phyloP scores from a whole-genome alignment of 2,888 invertebrate genomes.

The Drosophila mayaguana region DNA sequence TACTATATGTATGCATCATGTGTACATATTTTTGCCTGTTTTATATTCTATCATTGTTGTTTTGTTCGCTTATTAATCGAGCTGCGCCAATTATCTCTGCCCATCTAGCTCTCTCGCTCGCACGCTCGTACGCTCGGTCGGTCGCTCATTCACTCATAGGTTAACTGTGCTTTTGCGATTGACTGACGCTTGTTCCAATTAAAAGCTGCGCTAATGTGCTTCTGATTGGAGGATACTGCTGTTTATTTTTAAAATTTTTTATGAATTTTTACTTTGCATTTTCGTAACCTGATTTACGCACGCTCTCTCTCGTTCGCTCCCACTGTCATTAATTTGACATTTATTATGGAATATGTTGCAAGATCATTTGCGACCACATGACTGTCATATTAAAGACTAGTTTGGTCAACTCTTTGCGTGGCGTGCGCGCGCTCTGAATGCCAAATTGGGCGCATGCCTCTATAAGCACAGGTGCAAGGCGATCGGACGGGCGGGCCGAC shows the following conservation, averaged over 20 bases:
- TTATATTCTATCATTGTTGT: constrained; percentile 3
- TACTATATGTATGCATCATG: not conserved
- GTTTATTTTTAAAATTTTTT: not conserved
- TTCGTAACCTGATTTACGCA: not conserved
- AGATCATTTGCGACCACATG: constrained; percentile 51
- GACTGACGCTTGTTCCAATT: constrained; percentile 35
- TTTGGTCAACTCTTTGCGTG: constrained; percentile 56
- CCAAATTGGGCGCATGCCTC: constrained; percentile 31
- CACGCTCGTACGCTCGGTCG: not conserved
- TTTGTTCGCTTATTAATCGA: constrained; percentile 32
- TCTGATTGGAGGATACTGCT: constrained; percentile 28
- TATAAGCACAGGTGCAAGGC: constrained; percentile 3
- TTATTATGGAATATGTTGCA: constrained; percentile 36
- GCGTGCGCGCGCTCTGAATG: constrained; percentile 27
- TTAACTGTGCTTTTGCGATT: not conserved
- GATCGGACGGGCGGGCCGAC: too few relatives aligned
- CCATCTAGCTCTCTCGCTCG: constrained; percentile 1
- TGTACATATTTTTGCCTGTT: not conserved
- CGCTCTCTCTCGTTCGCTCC: constrained; percentile 10
- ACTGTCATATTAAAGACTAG: constrained; percentile 64
- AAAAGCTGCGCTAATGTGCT: constrained; percentile 9
- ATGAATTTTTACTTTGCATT: not conserved
- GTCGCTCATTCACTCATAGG: constrained; percentile 1
- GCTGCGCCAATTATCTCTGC: constrained; percentile 22
- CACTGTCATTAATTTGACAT: not conserved